phyloP scores from a whole-genome alignment of 2,888 invertebrate species.

The Stegophylla sp. region DNA sequence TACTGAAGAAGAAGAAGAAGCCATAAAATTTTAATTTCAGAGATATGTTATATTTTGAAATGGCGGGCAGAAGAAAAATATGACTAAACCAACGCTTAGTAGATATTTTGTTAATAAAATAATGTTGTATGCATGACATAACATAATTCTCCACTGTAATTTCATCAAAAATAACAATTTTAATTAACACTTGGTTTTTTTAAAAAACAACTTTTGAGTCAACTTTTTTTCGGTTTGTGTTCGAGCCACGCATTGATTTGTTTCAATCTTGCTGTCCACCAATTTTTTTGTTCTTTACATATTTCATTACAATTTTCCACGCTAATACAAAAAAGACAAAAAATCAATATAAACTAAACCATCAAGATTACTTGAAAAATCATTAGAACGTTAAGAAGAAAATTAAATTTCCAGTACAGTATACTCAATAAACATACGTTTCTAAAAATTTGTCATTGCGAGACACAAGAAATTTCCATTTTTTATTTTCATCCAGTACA shows the following conservation, averaged over 20 bases:
- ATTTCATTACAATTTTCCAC: conserved; percentile 6
- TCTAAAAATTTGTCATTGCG: conserved; percentile 30
- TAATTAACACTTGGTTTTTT: too few relatives aligned
- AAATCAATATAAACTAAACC: not conserved
- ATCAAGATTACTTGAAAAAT: not conserved
- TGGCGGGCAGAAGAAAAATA: too few relatives aligned
- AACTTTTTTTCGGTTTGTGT: conserved; percentile 45
- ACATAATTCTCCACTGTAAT: too few relatives aligned
- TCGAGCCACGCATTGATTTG: conserved; percentile 51
- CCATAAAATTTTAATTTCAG: too few relatives aligned
- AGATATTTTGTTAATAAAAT: too few relatives aligned
- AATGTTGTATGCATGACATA: too few relatives aligned
- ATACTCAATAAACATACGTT: conserved; percentile 15
- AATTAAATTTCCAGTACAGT: too few relatives aligned
- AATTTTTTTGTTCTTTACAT: conserved; percentile 31
- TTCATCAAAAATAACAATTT: too few relatives aligned
- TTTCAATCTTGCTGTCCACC: conserved; percentile 44
- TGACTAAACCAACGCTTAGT: too few relatives aligned
- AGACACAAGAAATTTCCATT: conserved; percentile 19
- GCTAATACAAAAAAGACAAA: conserved; percentile 15
- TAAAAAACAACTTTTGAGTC: not conserved
- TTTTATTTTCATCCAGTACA: conserved; percentile 32
- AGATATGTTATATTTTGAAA: too few relatives aligned
- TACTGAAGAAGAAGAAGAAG: too few relatives aligned
- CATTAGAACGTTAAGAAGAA: not conserved